A percentile compares a stretch with the other conserved stretches of the same genome.
Evolutionary conservation across 2,888 invertebrate genomes (phyloP).

Genomic region (Drosophila mayaguana): DNA sequence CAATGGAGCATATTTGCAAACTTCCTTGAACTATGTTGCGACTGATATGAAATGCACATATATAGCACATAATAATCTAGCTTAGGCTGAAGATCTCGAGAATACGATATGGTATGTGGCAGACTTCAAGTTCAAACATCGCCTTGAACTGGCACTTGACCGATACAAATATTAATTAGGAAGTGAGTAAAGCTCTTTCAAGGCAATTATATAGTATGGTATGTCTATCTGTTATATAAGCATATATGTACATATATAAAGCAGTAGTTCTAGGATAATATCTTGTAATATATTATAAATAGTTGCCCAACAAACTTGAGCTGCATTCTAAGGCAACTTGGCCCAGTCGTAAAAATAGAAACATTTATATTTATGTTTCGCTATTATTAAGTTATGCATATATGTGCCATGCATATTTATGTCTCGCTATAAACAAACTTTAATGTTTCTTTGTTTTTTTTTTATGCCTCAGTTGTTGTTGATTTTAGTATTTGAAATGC

Average conservation of each 20-base stretch:
- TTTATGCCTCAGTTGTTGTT: neutral
- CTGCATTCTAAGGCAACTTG: neutral
- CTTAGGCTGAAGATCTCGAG: neutral
- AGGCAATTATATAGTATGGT: neutral
- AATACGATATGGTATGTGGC: neutral
- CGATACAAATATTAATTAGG: neutral
- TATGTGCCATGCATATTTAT: conserved; percentile 1
- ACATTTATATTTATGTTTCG: conserved; percentile 10
- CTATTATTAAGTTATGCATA: neutral
- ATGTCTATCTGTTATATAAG: neutral
- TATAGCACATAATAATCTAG: neutral
- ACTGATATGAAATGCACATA: neutral
- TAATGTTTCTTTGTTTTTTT: conserved; percentile 14
- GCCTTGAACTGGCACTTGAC: neutral
- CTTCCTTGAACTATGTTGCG: conserved; percentile 1
- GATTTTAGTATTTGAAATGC: conserved; percentile 4
- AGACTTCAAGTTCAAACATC: neutral
- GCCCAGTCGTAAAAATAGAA: neutral
- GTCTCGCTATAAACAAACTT: conserved; percentile 6
- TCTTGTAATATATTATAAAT: neutral
- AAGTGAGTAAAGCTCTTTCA: neutral
- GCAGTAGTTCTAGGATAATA: neutral
- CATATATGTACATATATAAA: neutral
- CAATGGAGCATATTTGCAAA: neutral
- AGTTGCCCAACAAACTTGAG: conserved; percentile 1